Evolutionary conservation across 2,888 invertebrate species (phyloP).

Genomic region (Cancer borealis): DNA sequence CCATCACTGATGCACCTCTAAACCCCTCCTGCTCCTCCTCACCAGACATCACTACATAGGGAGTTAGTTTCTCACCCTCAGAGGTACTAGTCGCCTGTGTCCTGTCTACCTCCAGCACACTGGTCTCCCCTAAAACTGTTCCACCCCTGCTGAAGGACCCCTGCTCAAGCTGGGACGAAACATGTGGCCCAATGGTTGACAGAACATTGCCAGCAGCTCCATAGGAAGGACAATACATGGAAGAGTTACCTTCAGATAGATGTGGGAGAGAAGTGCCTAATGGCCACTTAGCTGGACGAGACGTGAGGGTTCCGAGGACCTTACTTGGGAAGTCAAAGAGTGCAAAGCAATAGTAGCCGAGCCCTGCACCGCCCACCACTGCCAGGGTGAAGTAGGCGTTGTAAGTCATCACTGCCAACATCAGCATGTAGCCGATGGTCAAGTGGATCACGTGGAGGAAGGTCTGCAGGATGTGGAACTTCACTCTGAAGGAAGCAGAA

Average conservation of each 20-base stretch:
- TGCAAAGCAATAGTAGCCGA: conserved; percentile 75
- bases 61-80: background rate
- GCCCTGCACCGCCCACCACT: conserved; percentile 75
- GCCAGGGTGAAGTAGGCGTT: conserved; percentile 76
- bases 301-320: conserved; percentile 52
- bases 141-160: conserved; percentile 37
- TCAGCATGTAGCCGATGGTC: conserved; percentile 77
- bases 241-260: conserved; percentile 65
- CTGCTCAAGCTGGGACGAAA: conserved; percentile 59
- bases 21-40: conserved; percentile 22
- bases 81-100: background rate
- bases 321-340: conserved; percentile 69
- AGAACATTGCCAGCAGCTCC: conserved; percentile 57
- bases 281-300: background rate
- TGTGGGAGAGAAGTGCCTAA: background rate
- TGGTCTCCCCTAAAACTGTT: conserved; percentile 53
- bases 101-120: background rate
- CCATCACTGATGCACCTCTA: background rate
- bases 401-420: conserved; percentile 78
- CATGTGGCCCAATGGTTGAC: conserved; percentile 60
- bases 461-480: conserved; percentile 74
- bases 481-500: conserved; percentile 52
- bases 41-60: background rate
- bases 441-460: conserved; percentile 75
- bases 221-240: conserved; percentile 53